Percentiles rank a stretch among this genome's conserved stretches.
These are phyloP conservation scores for Agonopterix heracliana DNA, from an alignment of 2,888 invertebrate genomes.

Conservation along the genomic window DNA sequence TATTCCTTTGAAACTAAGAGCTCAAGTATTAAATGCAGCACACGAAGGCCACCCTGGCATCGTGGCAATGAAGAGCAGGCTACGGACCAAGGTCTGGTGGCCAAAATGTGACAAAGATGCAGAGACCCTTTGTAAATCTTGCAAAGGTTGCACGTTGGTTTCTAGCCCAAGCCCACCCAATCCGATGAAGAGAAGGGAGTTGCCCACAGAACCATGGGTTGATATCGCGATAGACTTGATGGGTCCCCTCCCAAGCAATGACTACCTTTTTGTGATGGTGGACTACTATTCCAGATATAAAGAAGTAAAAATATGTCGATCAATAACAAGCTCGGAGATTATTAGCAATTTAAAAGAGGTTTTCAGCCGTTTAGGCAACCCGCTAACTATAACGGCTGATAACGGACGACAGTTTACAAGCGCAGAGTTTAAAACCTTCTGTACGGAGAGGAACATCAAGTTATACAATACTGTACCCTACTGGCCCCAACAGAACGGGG, in stretches of 20 bases:
- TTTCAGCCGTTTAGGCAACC: conserved; percentile 9
- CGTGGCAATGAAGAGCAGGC: conserved; percentile 1
- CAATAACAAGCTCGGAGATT: conserved; percentile 11
- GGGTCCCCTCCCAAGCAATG: conserved; percentile 18
- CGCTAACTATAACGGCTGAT: conserved; percentile 18
- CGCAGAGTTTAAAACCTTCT: conserved; percentile 19
- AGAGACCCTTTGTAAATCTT: conserved; percentile 13
- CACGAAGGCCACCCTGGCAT: too few relatives aligned
- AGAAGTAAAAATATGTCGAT: conserved; percentile 15
- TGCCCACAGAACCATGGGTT: conserved; percentile 16
- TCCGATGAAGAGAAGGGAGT: conserved; percentile 13
- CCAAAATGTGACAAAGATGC: conserved; percentile 15
- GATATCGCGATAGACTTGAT: conserved; percentile 18
- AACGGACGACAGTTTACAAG: conserved; percentile 22
- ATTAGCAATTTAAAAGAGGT: conserved; percentile 21
- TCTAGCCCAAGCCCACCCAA: conserved; percentile 12
- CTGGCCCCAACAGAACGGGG: conserved; percentile 24
- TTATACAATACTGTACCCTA: conserved; percentile 20
- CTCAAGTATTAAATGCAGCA: background rate
- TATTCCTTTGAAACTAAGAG: background rate
- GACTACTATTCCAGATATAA: conserved; percentile 23
- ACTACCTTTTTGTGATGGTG: conserved; percentile 18
- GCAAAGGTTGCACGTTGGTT: conserved; percentile 18
- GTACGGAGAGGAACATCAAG: conserved; percentile 14
- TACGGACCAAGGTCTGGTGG: conserved; percentile 3